Percentiles rank a stretch among this genome's conserved stretches.
These are phyloP conservation scores for Rhagoletis pomonella DNA, from an alignment of 1,140 invertebrate genomes.

Conservation along the genomic window DNA sequence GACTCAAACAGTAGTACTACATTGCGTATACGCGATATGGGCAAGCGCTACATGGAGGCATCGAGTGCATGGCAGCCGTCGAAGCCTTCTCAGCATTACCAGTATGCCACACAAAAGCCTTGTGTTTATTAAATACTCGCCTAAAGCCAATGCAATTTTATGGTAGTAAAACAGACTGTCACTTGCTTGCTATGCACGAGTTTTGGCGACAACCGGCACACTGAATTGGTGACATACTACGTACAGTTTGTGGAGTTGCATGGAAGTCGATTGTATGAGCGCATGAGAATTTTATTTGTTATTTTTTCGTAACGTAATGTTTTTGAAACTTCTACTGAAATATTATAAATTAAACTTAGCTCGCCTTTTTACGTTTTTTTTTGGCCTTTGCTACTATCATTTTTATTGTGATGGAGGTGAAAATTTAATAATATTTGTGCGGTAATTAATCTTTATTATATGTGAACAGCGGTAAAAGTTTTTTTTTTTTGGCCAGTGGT, in stretches of 20 bases:
- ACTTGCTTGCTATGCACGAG: not conserved
- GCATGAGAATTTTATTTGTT: too few relatives aligned
- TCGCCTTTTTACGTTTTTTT: too few relatives aligned
- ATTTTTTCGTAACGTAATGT: too few relatives aligned
- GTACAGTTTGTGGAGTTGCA: too few relatives aligned
- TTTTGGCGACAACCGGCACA: too few relatives aligned
- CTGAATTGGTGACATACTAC: too few relatives aligned
- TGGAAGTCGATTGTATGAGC: too few relatives aligned
- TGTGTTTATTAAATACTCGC: conserved; percentile 7
- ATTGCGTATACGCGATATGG: conserved; percentile 30
- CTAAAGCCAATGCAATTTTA: not conserved
- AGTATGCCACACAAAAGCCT: not conserved
- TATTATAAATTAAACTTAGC: too few relatives aligned
- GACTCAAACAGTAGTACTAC: not conserved
- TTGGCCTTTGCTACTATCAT: too few relatives aligned
- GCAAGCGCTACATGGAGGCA: not conserved
- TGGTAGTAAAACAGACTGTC: not conserved
- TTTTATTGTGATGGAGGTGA: not conserved
- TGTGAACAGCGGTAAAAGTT: not conserved
- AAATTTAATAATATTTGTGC: not conserved
- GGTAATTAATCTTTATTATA: conserved; percentile 26
- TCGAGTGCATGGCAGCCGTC: not conserved
- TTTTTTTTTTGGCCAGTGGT: too few relatives aligned
- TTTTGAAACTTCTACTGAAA: too few relatives aligned
- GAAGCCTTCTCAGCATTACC: not conserved